Conservation (phyloP, 2,888 invertebrate genomes). For the Thymelicus lineola region DNA sequence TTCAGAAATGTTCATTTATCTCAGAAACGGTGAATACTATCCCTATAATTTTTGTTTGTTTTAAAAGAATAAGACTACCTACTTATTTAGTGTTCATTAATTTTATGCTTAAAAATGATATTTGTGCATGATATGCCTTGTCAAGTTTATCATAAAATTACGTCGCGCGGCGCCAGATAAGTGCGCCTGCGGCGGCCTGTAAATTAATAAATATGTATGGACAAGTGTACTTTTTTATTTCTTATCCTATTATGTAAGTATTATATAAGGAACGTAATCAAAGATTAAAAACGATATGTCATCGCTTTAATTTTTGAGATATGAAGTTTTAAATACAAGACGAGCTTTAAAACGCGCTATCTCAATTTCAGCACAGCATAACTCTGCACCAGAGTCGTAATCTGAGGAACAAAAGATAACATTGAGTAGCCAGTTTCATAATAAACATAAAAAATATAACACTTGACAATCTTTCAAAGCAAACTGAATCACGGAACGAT, state of each 20-base stretch:
- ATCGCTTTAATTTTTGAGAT: constrained; percentile 31
- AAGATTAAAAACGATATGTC: too few species aligned
- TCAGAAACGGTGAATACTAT: constrained; percentile 25
- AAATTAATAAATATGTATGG: constrained; percentile 22
- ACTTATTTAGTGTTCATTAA: constrained; percentile 3
- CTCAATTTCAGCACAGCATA: constrained; percentile 20
- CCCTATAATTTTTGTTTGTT: constrained; percentile 19
- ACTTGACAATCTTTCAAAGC: constrained; percentile 22
- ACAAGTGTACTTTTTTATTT: constrained; percentile 27
- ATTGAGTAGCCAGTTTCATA: constrained; percentile 14
- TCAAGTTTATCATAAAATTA: background rate
- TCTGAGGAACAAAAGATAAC: constrained; percentile 15
- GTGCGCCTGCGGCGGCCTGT: background rate
- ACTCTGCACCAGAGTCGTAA: constrained; percentile 18
- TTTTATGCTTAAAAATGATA: constrained; percentile 7
- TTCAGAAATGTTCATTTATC: constrained; percentile 10
- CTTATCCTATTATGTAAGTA: too few species aligned
- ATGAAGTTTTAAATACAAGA: constrained; percentile 18
- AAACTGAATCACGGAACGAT: constrained; percentile 15
- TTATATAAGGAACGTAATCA: too few species aligned
- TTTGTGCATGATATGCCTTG: background rate
- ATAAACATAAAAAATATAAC: constrained; percentile 30
- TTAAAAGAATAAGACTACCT: constrained; percentile 1
- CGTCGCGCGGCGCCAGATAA: background rate
- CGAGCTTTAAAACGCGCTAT: constrained; percentile 19